A percentile compares a stretch with the other conserved stretches of the same genome.
phyloP scores from a whole-genome alignment of 1,140 invertebrate genomes.

The Cyclargus thomasi region DNA sequence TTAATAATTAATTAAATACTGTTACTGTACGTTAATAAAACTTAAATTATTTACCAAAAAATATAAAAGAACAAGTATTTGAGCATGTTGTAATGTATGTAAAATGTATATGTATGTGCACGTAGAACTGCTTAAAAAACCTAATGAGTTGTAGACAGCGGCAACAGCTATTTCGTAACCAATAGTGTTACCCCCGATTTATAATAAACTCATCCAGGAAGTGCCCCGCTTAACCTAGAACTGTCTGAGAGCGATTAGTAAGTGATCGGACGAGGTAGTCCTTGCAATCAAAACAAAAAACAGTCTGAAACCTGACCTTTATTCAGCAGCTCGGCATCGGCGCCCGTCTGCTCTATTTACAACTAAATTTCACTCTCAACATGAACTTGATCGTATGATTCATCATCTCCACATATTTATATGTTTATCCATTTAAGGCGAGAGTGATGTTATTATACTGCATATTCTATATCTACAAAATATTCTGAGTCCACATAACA shows the following conservation, averaged over 20 bases:
- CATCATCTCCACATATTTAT: neutral
- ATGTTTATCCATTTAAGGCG: neutral
- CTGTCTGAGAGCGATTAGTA: conserved; percentile 3
- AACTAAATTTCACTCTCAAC: neutral
- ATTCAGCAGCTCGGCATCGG: neutral
- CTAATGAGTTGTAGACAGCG: no score
- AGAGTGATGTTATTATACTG: neutral
- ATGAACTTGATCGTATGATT: neutral
- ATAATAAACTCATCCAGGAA: neutral
- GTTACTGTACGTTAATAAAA: no score
- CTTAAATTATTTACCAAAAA: no score
- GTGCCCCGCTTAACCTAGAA: neutral
- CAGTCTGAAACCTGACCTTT: conserved; percentile 4
- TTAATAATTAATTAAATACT: no score
- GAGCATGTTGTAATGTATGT: no score
- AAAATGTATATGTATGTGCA: no score
- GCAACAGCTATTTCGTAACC: no score
- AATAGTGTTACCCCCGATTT: neutral
- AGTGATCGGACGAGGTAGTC: conserved; percentile 7
- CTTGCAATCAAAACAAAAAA: conserved; percentile 6
- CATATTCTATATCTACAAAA: no score
- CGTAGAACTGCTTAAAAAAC: no score
- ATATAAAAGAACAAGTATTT: no score
- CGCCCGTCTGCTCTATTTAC: conserved; percentile 12
- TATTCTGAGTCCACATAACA: no score